Evolutionary conservation across 2,113 vertebrate species (phyloP).

Genomic region (Sterna hirundo): DNA sequence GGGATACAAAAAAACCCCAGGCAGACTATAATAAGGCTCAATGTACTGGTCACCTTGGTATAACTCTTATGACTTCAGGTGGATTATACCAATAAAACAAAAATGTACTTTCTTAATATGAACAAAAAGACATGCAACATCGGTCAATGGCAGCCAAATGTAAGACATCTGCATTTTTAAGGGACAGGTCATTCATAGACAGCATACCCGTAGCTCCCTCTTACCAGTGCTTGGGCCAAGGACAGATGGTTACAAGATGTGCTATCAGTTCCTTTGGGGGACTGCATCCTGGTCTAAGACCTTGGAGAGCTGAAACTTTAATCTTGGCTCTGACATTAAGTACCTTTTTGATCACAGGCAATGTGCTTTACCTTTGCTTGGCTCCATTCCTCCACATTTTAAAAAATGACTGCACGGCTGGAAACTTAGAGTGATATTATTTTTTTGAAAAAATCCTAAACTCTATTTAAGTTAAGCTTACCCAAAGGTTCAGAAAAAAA

Average conservation of each 20-base stretch:
- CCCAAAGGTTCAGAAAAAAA: neutral
- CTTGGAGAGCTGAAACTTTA: neutral
- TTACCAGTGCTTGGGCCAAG: neutral
- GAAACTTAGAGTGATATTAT: neutral
- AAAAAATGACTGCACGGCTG: neutral
- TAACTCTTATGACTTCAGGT: neutral
- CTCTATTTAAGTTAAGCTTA: neutral
- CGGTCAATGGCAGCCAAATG: neutral
- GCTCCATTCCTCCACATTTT: neutral
- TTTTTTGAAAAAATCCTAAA: neutral
- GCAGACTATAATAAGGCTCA: neutral
- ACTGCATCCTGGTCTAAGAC: neutral
- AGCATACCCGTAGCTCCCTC: neutral
- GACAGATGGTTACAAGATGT: neutral
- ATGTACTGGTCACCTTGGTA: neutral
- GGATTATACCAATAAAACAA: neutral
- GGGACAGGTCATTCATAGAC: neutral
- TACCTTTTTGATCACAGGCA: neutral
- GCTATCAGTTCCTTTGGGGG: neutral
- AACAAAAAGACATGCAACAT: neutral
- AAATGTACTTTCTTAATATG: neutral
- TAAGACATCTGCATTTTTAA: neutral
- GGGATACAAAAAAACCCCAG: neutral
- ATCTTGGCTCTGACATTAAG: neutral
- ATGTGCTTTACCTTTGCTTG: neutral